phyloP scores from a whole-genome alignment of 1,140 invertebrate species.

The Cotesia chilonis region DNA sequence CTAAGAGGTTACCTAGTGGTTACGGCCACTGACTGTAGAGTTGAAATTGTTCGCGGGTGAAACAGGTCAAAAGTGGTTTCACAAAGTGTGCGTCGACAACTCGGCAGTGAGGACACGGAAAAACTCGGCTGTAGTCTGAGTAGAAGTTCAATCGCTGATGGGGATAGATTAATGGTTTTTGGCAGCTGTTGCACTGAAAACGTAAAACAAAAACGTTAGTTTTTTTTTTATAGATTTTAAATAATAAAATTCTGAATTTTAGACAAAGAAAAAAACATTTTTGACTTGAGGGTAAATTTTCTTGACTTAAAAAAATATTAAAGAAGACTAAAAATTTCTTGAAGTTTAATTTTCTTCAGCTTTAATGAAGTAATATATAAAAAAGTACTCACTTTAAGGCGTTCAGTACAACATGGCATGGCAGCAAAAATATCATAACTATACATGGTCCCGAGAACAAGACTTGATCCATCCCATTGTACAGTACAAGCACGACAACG shows the following conservation, averaged over 20 bases:
- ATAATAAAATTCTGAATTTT: background rate
- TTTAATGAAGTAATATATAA: background rate
- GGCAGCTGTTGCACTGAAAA: conserved; percentile 88
- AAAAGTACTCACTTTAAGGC: conserved; percentile 78
- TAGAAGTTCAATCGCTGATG: conserved; percentile 90
- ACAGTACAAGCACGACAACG: conserved; percentile 79
- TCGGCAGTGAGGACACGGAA: conserved; percentile 90
- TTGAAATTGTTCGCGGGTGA: conserved; percentile 76
- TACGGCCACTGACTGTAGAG: conserved; percentile 83
- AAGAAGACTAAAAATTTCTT: too few species aligned
- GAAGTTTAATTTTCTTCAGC: too few species aligned
- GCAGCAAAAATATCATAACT: conserved; percentile 98
- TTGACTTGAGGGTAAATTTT: too few species aligned
- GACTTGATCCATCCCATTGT: conserved; percentile 90
- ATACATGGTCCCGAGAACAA: conserved; percentile 96
- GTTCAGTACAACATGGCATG: conserved; percentile 92
- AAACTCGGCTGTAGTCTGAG: conserved; percentile 93
- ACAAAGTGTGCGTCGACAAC: conserved; percentile 93
- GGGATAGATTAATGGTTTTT: conserved; percentile 83
- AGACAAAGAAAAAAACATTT: too few species aligned
- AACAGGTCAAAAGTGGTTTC: conserved; percentile 84
- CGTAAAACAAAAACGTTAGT: conserved; percentile 42
- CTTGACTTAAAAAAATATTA: too few species aligned
- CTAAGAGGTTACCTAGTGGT: conserved; percentile 62
- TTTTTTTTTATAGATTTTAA: background rate